Percentiles rank a stretch among this genome's conserved stretches.
phyloP scores from a whole-genome alignment of 2,113 vertebrate species.

The Notothenia coriiceps region DNA sequence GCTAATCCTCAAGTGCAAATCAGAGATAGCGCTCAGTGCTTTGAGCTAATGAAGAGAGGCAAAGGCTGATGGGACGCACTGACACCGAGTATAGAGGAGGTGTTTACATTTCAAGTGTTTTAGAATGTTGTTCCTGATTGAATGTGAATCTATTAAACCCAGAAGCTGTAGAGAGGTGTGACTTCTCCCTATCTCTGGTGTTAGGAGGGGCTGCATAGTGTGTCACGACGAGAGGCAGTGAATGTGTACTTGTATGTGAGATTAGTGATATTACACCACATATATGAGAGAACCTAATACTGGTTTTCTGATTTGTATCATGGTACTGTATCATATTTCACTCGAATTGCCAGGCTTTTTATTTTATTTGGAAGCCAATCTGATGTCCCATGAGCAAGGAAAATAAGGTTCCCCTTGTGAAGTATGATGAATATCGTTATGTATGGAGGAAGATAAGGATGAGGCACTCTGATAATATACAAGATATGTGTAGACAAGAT shows the following conservation, averaged over 20 bases:
- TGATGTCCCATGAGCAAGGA: conserved; percentile 25
- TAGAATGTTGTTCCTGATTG: conserved; percentile 50
- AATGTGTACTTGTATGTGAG: background rate
- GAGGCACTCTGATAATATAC: conserved; percentile 1
- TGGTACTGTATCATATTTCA: background rate
- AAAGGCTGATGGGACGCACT: conserved; percentile 42
- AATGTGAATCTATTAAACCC: conserved; percentile 41
- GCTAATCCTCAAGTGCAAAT: conserved; percentile 70
- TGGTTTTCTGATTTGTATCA: conserved; percentile 9
- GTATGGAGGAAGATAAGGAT: conserved; percentile 4
- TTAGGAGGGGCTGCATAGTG: conserved; percentile 11
- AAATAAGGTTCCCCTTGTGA: background rate
- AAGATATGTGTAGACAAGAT: conserved; percentile 21
- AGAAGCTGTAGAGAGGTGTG: conserved; percentile 4
- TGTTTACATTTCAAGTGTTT: conserved; percentile 51
- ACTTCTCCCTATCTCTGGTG: conserved; percentile 24
- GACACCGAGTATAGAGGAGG: conserved; percentile 29
- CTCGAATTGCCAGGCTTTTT: conserved; percentile 8
- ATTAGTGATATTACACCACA: conserved; percentile 12
- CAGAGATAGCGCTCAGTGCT: conserved; percentile 49
- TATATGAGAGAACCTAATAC: conserved; percentile 10
- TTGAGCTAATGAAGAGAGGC: conserved; percentile 59
- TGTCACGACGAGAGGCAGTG: conserved; percentile 3
- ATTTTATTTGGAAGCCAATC: conserved; percentile 25
- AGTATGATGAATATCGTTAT: conserved; percentile 38